Base-by-base conservation (phyloP, 2,113 vertebrate species). In the Serilophus lunatus region DNA sequence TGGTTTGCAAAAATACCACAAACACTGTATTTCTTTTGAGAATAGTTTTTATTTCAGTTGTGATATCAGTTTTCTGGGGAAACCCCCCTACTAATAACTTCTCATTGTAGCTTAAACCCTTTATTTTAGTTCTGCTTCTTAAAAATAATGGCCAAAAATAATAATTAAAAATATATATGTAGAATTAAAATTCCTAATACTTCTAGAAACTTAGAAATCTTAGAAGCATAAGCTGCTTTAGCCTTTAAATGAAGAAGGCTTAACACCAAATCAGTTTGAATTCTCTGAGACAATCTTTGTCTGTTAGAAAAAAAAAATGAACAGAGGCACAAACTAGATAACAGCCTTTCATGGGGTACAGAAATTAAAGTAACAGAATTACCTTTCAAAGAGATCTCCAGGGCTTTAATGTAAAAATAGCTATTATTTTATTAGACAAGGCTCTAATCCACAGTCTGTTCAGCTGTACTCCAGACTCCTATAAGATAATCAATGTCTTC, bases 371-470 rank as follows among this genome's bases (percentile, higher is more conserved):
- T 95, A 97, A 95, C 94, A 93, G 94, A 97, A 96, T 97, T 97
- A 96, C 96, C 78, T 97, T 97, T 96, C 96, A 97, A 97, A 97
- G 95, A 95, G 78, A 96, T 97, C 94, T 96, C 93, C 84, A 74
- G 86, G 95, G 96, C 92, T 97, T 97, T 97, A 95, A 96, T 97
- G 95, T 97, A 96, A 97, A 97, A 97, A 97, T 97, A 97, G 95
- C 93, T 97, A 97, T 97, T 97, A 97, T 97, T 97, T 97, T 97
- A 97, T 97, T 96, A 97, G 96, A 96, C 95, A 95, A 95, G 93
- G 63, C 74, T 96, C 79, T 97, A 96, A 97, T 97, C 96, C 96
- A 93, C 88, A 93, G 93, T 89, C 95, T 95, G 90, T 89, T 94
- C 83, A 93, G 87, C 80, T 92, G 93, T 95, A 86, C 80, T 95